Evolutionary conservation across 2,797 vertebrate genomes (phyloP).

Genomic region (Sebastes elongatus): DNA sequence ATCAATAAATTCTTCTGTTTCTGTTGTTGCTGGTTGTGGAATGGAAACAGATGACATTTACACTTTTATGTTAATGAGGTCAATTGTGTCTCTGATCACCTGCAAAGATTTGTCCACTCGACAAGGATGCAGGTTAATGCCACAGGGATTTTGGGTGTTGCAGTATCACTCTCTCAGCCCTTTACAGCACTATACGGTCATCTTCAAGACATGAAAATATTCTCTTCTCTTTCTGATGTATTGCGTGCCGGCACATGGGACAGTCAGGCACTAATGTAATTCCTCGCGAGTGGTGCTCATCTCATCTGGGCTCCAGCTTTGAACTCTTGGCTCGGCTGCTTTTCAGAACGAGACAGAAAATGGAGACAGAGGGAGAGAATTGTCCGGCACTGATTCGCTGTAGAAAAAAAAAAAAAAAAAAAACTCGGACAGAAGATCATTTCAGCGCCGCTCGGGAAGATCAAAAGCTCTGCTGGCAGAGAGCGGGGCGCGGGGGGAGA

Average conservation of each 20-base stretch:
- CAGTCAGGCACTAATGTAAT: slow-evolving; percentile 69
- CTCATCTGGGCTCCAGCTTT: slow-evolving; percentile 77
- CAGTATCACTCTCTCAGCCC: slow-evolving; percentile 23
- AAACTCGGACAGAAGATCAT: slow-evolving; percentile 77
- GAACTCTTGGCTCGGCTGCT: slow-evolving; percentile 72
- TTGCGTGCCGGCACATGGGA: slow-evolving; percentile 57
- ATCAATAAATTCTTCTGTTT: not conserved
- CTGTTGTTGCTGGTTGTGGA: not conserved
- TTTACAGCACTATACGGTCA: slow-evolving; percentile 37
- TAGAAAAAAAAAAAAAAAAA: slow-evolving; percentile 54
- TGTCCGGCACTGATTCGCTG: slow-evolving; percentile 79
- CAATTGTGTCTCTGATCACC: not conserved
- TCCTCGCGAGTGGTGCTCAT: slow-evolving; percentile 70
- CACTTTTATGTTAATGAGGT: not conserved
- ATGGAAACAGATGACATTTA: not conserved
- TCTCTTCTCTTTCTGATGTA: slow-evolving; percentile 59
- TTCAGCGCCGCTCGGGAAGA: slow-evolving; percentile 73
- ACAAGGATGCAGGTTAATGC: slow-evolving; percentile 24
- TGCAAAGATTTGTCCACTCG: not conserved
- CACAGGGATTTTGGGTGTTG: slow-evolving; percentile 15
- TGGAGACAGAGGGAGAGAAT: slow-evolving; percentile 76
- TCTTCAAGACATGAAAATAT: slow-evolving; percentile 54
- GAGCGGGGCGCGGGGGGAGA: slow-evolving; percentile 63
- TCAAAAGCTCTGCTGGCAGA: slow-evolving; percentile 76
- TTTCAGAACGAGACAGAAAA: slow-evolving; percentile 68